A percentile compares a stretch with the other conserved stretches of the same genome.
Evolutionary conservation across 1,140 invertebrate species (phyloP).

Genomic region (Centruroides sculpturatus): DNA sequence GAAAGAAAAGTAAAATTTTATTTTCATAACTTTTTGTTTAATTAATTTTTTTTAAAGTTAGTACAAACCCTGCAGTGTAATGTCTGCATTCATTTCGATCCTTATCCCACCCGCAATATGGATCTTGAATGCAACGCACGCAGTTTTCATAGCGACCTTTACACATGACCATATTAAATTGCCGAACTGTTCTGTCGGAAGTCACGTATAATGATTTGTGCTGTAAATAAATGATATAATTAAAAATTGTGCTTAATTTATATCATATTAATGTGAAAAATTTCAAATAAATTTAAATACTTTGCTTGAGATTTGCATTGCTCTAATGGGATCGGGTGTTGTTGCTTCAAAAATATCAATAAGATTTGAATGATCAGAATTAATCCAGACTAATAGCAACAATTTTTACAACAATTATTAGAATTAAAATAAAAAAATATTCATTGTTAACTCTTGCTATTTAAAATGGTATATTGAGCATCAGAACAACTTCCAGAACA

Average conservation of each 20-base stretch:
- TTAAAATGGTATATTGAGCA: too few species aligned
- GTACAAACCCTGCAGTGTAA: conserved; percentile 56
- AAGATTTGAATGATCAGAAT: conserved; percentile 63
- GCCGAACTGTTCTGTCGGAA: conserved; percentile 63
- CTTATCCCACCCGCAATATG: conserved; percentile 82
- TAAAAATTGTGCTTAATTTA: too few species aligned
- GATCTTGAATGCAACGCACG: conserved; percentile 69
- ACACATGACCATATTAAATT: conserved; percentile 71
- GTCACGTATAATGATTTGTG: conserved; percentile 76
- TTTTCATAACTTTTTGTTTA: neutral
- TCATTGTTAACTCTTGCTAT: too few species aligned
- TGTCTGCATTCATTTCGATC: conserved; percentile 63
- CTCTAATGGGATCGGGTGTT: conserved; percentile 61
- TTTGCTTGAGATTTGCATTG: conserved; percentile 69
- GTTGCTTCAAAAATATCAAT: conserved; percentile 77
- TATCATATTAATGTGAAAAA: too few species aligned
- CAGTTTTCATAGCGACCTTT: conserved; percentile 71
- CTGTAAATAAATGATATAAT: conserved; percentile 22
- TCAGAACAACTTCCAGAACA: too few species aligned
- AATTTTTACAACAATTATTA: too few species aligned
- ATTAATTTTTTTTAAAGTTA: neutral
- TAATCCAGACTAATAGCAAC: too few species aligned
- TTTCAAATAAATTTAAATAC: conserved; percentile 19
- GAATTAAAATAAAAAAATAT: too few species aligned
- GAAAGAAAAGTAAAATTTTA: neutral